Base-by-base conservation (phyloP, 1,140 invertebrate genomes). In the Drosophila miranda region DNA sequence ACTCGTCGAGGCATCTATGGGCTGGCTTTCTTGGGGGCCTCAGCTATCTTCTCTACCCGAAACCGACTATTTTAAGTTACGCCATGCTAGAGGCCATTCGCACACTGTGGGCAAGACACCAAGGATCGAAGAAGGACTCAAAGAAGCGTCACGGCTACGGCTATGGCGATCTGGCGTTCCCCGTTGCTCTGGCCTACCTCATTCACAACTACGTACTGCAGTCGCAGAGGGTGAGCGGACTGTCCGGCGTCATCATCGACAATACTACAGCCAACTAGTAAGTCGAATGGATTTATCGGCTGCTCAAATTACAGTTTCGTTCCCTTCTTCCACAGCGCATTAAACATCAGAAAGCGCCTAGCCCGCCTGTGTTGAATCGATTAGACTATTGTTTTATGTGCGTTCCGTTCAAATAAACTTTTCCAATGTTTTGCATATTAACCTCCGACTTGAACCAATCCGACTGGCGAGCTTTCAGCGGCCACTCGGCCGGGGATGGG, bases 251-350 rank as follows among this genome's bases (percentile, higher is more conserved):
- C 13, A 52, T 82, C n/a, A 57, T 76, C 1, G 69, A 82, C 55
- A 73, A 48, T 34, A 34, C 71, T 7, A 82, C 81, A n/a, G 70
- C 67, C 2, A 71, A 74, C 42, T 78, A 78, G 83, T 84, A 52
- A 81, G 83, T 81, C 2, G 14, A 49, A 43, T 7, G 3, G 6
- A 48, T 30, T 42, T 30, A 16, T 6, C 9, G 9, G 13, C 1
- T 26, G 4, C 2, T 43, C n/a, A 3, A 19, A 23, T 46, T 45
- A 21, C 6, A 30, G 52, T 13, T 23, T 34, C 46, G 19, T 21
- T 13, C 0, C 19, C 23, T 38, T 38, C 16, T 44, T 52, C 19
- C 26, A 52, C 50, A 73, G 75, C n/a, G 67, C 48, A n/a, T 13
- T 5, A 14, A 58, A 68, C 14, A 75, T 69, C 14, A 44, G 21